Evolutionary conservation across 2,888 invertebrate species (phyloP).

Genomic region (Drosophila kambysellisi): DNA sequence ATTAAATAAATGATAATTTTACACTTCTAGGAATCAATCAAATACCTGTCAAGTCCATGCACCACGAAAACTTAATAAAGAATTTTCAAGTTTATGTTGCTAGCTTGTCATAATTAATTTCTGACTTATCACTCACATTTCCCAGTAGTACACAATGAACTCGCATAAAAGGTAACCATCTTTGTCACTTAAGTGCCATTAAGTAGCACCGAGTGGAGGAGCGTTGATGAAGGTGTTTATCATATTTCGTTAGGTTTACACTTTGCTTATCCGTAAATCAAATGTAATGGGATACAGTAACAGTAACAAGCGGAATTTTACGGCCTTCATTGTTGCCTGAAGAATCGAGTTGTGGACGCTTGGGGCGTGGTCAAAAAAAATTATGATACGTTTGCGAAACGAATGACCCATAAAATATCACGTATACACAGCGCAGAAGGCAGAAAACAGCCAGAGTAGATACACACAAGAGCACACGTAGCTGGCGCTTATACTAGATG

Average conservation of each 20-base stretch:
- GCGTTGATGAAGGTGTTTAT: constrained; percentile 44
- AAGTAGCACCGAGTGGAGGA: constrained; percentile 1
- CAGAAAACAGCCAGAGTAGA: constrained; percentile 5
- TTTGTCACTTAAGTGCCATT: constrained; percentile 21
- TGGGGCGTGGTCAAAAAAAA: constrained; percentile 33
- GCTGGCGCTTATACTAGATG: constrained; percentile 40
- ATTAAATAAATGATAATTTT: background rate
- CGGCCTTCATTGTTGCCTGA: constrained; percentile 42
- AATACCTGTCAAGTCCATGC: background rate
- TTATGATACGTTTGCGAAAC: constrained; percentile 52
- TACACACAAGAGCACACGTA: constrained; percentile 28
- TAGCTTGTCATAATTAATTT: constrained; percentile 1
- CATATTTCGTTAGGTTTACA: constrained; percentile 29
- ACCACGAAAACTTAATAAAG: background rate
- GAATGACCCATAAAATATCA: constrained; percentile 79
- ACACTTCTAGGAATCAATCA: background rate
- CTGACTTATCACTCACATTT: background rate
- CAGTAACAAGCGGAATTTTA: constrained; percentile 41
- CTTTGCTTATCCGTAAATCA: constrained; percentile 60
- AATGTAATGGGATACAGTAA: constrained; percentile 55
- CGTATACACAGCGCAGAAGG: constrained; percentile 62
- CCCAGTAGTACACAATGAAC: background rate
- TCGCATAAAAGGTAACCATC: background rate
- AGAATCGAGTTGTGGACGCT: constrained; percentile 39
- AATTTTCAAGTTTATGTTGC: background rate